Evolutionary conservation across 1,140 invertebrate species (phyloP), one percentile per base, ranked within the genome.

Genomic region (Aporrectodea caliginosa): DNA sequence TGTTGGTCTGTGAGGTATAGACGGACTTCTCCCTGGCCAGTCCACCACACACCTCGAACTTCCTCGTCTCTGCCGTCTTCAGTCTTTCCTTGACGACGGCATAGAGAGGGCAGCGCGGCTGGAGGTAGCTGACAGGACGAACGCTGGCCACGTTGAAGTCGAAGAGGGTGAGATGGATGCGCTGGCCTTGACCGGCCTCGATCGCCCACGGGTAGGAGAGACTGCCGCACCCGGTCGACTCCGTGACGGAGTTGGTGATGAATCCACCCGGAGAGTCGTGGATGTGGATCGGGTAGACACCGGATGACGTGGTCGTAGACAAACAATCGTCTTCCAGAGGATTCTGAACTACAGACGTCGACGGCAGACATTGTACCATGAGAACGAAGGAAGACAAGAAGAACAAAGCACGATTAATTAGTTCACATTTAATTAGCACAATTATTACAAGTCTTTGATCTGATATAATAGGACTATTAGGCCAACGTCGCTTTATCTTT

Each of bases 1-100:
- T 68, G 69, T 80, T 80, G 16, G 79, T 80, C 29, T 33, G 32
- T 69, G 79, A 80, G 14, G 79, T 80, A 73, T 80, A 80, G 14
- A 80, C 74, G 58, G 32, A 29, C 69, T 71, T 30, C 32, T 33
- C 68, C n/a, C 79, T 33, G 27, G 73, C 31, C 34, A 33, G 33
- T 16, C 79, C 79, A 0, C 79, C 79, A 35, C 79, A 80, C 35
- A 80, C 74, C 29, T 33, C 16, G 34, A 74, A 31, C 32, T 33
- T 74, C 73, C 33, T 74, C 27, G 33, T 27, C 73, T 74, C 73
- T n/a, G 31, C 29, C 31, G 31, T 31, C n/a, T 74, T 74, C 31
- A 74, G 31, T 34, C 29, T 30, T 74, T 74, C 73, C 31, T 31
- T n/a, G 14, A 74, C 32, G 73, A 34, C 31, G 30, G 73, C 73